Conservation (phyloP, 1,140 invertebrate genomes). For the Cotesia glomerata region DNA sequence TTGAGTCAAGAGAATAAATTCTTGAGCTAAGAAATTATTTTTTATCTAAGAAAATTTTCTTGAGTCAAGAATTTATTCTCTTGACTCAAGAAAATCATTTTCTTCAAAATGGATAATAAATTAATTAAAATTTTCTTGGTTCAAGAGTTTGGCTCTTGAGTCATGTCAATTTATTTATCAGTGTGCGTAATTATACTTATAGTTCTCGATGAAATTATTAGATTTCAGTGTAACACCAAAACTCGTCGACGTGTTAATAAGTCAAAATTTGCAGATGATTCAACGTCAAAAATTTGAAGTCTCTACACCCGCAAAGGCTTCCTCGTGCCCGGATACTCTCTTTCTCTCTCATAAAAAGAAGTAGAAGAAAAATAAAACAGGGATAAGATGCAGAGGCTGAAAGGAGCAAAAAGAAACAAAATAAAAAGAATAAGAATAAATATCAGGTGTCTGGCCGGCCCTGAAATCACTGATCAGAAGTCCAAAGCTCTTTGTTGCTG, state of each 20-base stretch:
- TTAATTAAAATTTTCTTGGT: no score
- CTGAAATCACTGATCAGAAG: conserved; percentile 49
- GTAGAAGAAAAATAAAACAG: neutral
- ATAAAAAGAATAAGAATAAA: conserved; percentile 24
- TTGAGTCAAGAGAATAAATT: no score
- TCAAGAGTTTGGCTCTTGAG: no score
- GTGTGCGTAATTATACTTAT: no score
- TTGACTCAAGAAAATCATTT: no score
- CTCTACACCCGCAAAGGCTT: neutral
- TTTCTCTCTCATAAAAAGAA: neutral
- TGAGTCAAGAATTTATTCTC: no score
- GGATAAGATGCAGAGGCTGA: neutral
- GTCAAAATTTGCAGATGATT: conserved; percentile 8
- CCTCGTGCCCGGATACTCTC: neutral
- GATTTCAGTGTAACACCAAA: neutral
- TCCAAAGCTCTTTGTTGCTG: conserved; percentile 57
- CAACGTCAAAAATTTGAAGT: neutral
- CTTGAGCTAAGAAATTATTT: no score
- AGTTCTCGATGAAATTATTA: no score
- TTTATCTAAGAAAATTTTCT: no score
- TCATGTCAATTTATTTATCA: no score
- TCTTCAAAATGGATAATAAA: no score
- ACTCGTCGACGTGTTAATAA: conserved; percentile 8
- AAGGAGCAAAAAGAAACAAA: neutral
- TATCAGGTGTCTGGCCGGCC: conserved; percentile 39